phyloP scores from a whole-genome alignment of 2,797 vertebrate genomes.

The Cottoperca gobio region DNA sequence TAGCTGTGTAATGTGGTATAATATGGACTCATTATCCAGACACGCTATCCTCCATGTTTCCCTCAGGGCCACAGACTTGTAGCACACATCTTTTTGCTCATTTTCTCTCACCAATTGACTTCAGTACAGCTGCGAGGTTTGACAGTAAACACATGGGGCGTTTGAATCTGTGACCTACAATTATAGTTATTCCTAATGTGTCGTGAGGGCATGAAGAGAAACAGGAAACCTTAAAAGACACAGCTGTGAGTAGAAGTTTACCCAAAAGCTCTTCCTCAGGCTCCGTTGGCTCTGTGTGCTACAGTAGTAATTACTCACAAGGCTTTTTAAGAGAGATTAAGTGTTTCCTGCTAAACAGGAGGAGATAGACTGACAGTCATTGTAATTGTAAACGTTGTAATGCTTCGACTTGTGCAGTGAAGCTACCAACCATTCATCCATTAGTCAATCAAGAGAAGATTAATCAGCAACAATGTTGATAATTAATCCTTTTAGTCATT shows the following conservation, averaged over 20 bases:
- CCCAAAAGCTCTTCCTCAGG: slow-evolving; percentile 32
- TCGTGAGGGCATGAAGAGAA: slow-evolving; percentile 36
- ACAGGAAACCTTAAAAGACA: slow-evolving; percentile 33
- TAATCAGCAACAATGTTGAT: too few relatives aligned
- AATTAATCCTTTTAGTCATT: too few relatives aligned
- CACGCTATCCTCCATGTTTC: slow-evolving; percentile 23
- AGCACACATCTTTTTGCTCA: slow-evolving; percentile 13
- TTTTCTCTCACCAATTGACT: slow-evolving; percentile 52
- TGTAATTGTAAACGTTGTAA: slow-evolving; percentile 7
- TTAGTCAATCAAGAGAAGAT: too few relatives aligned
- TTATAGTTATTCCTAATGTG: slow-evolving; percentile 47
- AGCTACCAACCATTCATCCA: neutral
- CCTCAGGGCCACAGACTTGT: slow-evolving; percentile 34
- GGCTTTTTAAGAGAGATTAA: slow-evolving; percentile 24
- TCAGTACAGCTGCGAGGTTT: slow-evolving; percentile 37
- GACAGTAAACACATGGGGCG: slow-evolving; percentile 34
- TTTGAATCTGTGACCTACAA: slow-evolving; percentile 26
- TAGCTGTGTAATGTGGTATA: slow-evolving; percentile 26
- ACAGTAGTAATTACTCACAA: slow-evolving; percentile 43
- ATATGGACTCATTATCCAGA: slow-evolving; percentile 44
- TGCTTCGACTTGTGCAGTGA: neutral
- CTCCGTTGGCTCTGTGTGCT: slow-evolving; percentile 46
- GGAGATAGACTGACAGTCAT: slow-evolving; percentile 12
- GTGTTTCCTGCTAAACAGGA: slow-evolving; percentile 35
- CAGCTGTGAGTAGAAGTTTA: slow-evolving; percentile 61